Conservation (phyloP, 2,113 vertebrate species). For the Nyctibius bracteatus region DNA sequence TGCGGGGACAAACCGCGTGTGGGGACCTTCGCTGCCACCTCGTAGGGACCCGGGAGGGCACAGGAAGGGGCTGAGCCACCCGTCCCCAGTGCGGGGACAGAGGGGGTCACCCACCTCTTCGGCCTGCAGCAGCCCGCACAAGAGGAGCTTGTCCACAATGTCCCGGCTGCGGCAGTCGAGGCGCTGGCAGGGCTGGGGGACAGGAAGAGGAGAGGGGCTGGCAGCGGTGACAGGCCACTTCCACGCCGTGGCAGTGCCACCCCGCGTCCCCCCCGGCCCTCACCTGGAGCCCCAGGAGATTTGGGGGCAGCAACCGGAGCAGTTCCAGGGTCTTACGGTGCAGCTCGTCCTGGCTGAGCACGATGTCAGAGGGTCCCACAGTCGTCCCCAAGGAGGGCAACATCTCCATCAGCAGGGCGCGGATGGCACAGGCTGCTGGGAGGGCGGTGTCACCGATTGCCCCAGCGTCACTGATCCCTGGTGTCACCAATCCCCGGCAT, state of each 20-base stretch:
- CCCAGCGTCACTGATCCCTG: no score
- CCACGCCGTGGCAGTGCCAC: neutral
- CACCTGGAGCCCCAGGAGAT: constrained; percentile 77
- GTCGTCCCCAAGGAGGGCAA: constrained; percentile 38
- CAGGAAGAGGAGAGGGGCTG: neutral
- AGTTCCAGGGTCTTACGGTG: constrained; percentile 78
- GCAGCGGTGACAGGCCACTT: no score
- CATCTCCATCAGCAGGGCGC: constrained; percentile 78
- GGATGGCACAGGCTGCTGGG: constrained; percentile 83
- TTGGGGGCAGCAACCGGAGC: constrained; percentile 79
- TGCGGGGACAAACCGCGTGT: neutral
- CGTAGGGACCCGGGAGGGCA: no score
- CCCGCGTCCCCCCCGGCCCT: rapidly evolving
- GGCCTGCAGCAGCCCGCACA: constrained; percentile 84
- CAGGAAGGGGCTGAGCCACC: neutral
- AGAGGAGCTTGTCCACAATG: constrained; percentile 86
- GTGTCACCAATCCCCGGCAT: no score
- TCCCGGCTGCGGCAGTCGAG: constrained; percentile 76
- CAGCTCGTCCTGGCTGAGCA: constrained; percentile 81
- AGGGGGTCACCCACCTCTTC: constrained; percentile 81
- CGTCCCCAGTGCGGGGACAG: rapidly evolving
- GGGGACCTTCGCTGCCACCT: no score
- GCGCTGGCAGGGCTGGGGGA: constrained; percentile 84
- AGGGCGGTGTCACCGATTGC: neutral
- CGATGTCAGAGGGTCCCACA: constrained; percentile 65